Percentiles rank a stretch among this genome's conserved stretches.
Conservation (phyloP, 2,888 invertebrate genomes). For the Elmis aenea region DNA sequence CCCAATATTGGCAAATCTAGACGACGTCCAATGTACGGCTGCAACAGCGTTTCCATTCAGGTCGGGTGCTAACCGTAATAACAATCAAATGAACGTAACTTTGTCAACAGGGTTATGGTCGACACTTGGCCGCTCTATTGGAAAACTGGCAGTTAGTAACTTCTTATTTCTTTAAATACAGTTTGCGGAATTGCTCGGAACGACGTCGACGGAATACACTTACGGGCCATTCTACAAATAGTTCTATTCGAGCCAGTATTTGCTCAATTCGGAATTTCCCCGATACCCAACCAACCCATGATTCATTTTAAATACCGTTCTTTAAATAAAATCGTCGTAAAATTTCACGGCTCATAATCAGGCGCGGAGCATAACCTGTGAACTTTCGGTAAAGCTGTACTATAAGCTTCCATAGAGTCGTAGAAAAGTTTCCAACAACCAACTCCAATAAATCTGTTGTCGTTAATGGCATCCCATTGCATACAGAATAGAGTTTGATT, state of each 20-base stretch:
- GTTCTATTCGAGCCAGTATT: too few species aligned
- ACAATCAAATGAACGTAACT: slow-evolving; percentile 36
- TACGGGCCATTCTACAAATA: too few species aligned
- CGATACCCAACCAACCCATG: too few species aligned
- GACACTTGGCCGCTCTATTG: slow-evolving; percentile 26
- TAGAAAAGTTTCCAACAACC: slow-evolving; percentile 13
- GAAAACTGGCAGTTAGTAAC: slow-evolving; percentile 28
- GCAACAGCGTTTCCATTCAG: slow-evolving; percentile 26
- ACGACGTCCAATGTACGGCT: too few species aligned
- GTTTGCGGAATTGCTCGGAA: slow-evolving; percentile 3
- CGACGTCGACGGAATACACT: too few species aligned
- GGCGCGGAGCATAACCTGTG: slow-evolving; percentile 10
- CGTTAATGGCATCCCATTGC: slow-evolving; percentile 36
- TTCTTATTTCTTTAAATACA: slow-evolving; percentile 20
- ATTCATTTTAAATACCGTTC: too few species aligned
- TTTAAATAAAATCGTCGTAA: slow-evolving; percentile 13
- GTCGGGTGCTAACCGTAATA: slow-evolving; percentile 29
- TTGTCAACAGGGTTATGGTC: slow-evolving; percentile 31
- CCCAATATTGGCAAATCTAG: too few species aligned
- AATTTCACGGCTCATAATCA: slow-evolving; percentile 15
- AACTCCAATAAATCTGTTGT: slow-evolving; percentile 38
- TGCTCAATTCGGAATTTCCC: too few species aligned
- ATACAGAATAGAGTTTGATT: slow-evolving; percentile 34
- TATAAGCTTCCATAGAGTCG: slow-evolving; percentile 11
- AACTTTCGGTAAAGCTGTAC: slow-evolving; percentile 18